phyloP scores from a whole-genome alignment of 2,113 vertebrate species.

The Ranitomeya variabilis region DNA sequence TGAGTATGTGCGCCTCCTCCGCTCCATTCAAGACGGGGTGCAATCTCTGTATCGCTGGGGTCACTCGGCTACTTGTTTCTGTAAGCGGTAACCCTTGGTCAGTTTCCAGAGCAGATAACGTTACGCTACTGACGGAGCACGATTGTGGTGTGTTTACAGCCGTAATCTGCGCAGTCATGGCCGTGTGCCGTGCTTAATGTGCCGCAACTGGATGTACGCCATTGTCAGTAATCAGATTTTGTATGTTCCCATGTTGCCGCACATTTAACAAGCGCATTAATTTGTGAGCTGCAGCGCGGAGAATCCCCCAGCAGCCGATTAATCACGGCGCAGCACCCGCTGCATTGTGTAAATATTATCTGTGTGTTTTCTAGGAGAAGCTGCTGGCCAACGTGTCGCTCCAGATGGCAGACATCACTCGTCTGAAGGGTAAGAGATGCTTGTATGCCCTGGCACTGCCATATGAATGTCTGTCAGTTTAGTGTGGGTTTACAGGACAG shows the following conservation, averaged over 20 bases:
- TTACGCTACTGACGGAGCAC: neutral
- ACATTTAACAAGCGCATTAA: neutral
- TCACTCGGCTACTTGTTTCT: no score
- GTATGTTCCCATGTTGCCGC: neutral
- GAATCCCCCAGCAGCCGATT: neutral
- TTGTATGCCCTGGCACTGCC: neutral
- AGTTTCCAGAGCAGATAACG: neutral
- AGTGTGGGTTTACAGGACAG: neutral
- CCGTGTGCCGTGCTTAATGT: neutral
- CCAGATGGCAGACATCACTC: conserved; percentile 87
- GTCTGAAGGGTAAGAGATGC: conserved; percentile 84
- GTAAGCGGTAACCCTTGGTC: no score
- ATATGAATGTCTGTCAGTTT: neutral
- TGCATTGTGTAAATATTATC: conserved; percentile 21
- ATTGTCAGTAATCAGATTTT: neutral
- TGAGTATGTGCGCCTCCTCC: no score
- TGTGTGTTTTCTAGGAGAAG: conserved; percentile 78
- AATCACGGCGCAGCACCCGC: neutral
- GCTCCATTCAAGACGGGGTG: no score
- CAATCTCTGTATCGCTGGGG: no score
- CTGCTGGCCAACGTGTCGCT: conserved; percentile 83
- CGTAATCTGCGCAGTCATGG: neutral
- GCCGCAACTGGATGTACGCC: neutral
- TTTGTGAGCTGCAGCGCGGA: neutral
- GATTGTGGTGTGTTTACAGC: neutral